phyloP scores from a whole-genome alignment of 2,888 invertebrate genomes.

The Hofmannophila pseudospretella region DNA sequence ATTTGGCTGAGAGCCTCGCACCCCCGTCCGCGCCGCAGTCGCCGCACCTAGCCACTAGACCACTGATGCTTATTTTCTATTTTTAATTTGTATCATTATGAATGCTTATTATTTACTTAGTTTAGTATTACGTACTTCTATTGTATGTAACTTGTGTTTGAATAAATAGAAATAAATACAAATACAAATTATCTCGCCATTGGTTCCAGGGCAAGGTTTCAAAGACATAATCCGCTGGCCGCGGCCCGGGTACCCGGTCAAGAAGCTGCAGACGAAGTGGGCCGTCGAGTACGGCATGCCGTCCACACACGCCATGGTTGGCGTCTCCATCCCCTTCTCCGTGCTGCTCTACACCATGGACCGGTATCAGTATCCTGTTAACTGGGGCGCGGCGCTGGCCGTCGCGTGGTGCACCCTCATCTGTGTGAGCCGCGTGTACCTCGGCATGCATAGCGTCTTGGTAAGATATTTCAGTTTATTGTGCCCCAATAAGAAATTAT shows the following conservation, averaged over 20 bases:
- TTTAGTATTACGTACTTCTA: too few species aligned
- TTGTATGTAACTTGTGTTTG: too few species aligned
- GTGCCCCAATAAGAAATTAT: too few species aligned
- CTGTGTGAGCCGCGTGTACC: slow-evolving; percentile 90
- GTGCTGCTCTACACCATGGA: slow-evolving; percentile 83
- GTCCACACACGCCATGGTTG: slow-evolving; percentile 96
- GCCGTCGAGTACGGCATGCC: slow-evolving; percentile 96
- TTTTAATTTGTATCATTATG: too few species aligned
- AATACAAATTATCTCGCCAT: slow-evolving; percentile 5
- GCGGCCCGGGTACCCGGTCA: slow-evolving; percentile 90
- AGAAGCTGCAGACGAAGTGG: slow-evolving; percentile 92
- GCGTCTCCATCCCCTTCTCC: slow-evolving; percentile 91
- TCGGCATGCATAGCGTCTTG: slow-evolving; percentile 95
- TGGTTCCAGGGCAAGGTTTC: slow-evolving; percentile 85
- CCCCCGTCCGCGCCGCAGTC: too few species aligned
- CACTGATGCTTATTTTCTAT: too few species aligned
- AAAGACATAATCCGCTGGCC: slow-evolving; percentile 94
- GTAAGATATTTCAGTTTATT: too few species aligned
- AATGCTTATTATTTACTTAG: too few species aligned
- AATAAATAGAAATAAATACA: too few species aligned
- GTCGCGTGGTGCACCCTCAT: slow-evolving; percentile 85
- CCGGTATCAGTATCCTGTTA: slow-evolving; percentile 82
- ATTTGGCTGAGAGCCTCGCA: too few species aligned
- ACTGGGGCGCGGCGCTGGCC: slow-evolving; percentile 78
- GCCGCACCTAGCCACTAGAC: too few species aligned